phyloP scores from a whole-genome alignment of 2,888 invertebrate genomes.

The Biston betularia region DNA sequence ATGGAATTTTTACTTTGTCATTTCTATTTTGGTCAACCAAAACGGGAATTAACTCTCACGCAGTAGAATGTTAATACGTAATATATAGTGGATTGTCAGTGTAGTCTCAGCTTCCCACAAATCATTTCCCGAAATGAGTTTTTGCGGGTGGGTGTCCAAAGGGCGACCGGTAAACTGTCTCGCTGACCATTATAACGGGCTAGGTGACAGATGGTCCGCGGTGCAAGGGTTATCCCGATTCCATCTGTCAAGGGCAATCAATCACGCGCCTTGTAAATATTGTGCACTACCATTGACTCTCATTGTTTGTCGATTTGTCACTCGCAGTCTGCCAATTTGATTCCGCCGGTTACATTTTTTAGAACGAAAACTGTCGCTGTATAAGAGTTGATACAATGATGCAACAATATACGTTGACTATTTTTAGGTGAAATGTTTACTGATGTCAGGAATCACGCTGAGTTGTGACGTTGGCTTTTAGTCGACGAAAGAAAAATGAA shows the following conservation, averaged over 20 bases:
- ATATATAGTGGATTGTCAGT: slow-evolving; percentile 14
- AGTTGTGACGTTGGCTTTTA: slow-evolving; percentile 52
- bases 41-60: slow-evolving; percentile 2
- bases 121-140: slow-evolving; percentile 48
- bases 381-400: not conserved
- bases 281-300: slow-evolving; percentile 73
- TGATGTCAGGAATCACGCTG: slow-evolving; percentile 64
- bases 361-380: not conserved
- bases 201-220: slow-evolving; percentile 72
- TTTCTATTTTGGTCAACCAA: slow-evolving; percentile 6
- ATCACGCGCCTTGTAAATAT: slow-evolving; percentile 77
- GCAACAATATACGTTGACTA: not conserved
- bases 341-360: slow-evolving; percentile 11
- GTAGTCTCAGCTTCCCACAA: slow-evolving; percentile 34
- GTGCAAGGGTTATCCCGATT: slow-evolving; percentile 73
- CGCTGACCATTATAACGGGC: slow-evolving; percentile 63
- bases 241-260: slow-evolving; percentile 80
- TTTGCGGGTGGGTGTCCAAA: slow-evolving; percentile 54
- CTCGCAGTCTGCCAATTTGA: slow-evolving; percentile 20
- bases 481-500: not conserved
- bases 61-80: slow-evolving; percentile 10
- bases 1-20: not conserved
- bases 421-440: slow-evolving; percentile 14
- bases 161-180: slow-evolving; percentile 44
- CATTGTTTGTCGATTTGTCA: slow-evolving; percentile 63